Percentiles rank a stretch among this genome's conserved stretches.
Conservation (phyloP, 2,888 invertebrate species). For the Tolmerus cingulatus region DNA sequence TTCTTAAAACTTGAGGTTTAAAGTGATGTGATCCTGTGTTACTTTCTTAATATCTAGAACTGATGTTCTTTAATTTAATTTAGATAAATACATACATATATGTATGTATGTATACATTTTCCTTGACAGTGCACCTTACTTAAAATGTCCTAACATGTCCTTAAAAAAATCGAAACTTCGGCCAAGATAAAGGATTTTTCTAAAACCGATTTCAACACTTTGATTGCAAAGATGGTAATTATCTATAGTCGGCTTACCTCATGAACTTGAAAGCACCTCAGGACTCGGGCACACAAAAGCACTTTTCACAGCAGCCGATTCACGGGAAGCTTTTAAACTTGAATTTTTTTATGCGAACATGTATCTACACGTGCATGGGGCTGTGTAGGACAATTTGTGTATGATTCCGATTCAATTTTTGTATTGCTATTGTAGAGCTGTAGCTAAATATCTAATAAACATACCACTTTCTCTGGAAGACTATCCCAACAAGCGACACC, state of each 20-base stretch:
- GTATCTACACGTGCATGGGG: neutral
- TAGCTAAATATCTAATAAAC: slow-evolving; percentile 42
- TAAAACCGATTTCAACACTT: neutral
- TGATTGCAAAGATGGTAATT: neutral
- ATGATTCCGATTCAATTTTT: slow-evolving; percentile 30
- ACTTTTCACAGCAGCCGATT: slow-evolving; percentile 8
- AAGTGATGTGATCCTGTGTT: neutral
- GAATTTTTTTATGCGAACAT: neutral
- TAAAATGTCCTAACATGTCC: neutral
- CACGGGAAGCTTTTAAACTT: slow-evolving; percentile 34
- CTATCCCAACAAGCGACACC: slow-evolving; percentile 45
- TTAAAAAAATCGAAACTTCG: neutral
- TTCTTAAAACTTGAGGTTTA: neutral
- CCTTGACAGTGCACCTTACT: neutral
- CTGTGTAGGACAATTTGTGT: slow-evolving; percentile 28
- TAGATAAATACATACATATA: no score
- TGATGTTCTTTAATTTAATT: neutral
- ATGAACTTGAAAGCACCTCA: slow-evolving; percentile 31
- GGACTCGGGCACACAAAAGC: slow-evolving; percentile 18
- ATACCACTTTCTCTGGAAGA: slow-evolving; percentile 45
- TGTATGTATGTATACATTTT: neutral
- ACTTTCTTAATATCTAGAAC: neutral
- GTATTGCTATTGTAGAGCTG: slow-evolving; percentile 37
- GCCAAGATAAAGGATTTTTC: neutral
- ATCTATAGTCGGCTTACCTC: slow-evolving; percentile 4